Conservation (phyloP, 2,797 vertebrate genomes). For the Chelmon rostratus region DNA sequence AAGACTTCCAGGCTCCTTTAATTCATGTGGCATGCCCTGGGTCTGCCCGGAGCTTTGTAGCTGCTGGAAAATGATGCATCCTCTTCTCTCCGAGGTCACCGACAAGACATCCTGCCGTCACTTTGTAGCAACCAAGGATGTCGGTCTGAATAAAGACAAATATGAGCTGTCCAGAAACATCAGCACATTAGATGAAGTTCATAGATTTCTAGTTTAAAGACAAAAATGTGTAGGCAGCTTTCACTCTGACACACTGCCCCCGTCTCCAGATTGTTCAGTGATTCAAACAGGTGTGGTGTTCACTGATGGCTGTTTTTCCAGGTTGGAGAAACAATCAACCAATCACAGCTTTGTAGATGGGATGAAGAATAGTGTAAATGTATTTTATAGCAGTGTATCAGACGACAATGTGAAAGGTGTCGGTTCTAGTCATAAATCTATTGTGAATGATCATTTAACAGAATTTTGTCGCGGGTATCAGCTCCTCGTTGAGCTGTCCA, state of each 20-base stretch:
- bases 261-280: neutral
- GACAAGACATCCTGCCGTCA: neutral
- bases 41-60: slow-evolving; percentile 15
- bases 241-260: neutral
- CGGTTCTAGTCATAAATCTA: too few relatives aligned
- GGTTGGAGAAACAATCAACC: neutral
- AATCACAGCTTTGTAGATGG: neutral
- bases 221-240: neutral
- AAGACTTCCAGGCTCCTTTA: slow-evolving; percentile 33
- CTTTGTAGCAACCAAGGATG: slow-evolving; percentile 16
- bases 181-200: neutral
- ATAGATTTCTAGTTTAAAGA: neutral
- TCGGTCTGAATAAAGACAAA: neutral
- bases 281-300: neutral
- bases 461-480: neutral
- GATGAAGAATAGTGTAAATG: neutral
- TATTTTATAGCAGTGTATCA: neutral
- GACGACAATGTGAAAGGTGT: neutral
- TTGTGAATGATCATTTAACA: neutral
- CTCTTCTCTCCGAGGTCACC: slow-evolving; percentile 18
- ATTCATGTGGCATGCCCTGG: slow-evolving; percentile 33
- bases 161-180: neutral
- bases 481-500: neutral
- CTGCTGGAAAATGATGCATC: slow-evolving; percentile 16
- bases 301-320: neutral